Evolutionary conservation across 2,797 vertebrate genomes (phyloP).

Genomic region (Saguinus oedipus): DNA sequence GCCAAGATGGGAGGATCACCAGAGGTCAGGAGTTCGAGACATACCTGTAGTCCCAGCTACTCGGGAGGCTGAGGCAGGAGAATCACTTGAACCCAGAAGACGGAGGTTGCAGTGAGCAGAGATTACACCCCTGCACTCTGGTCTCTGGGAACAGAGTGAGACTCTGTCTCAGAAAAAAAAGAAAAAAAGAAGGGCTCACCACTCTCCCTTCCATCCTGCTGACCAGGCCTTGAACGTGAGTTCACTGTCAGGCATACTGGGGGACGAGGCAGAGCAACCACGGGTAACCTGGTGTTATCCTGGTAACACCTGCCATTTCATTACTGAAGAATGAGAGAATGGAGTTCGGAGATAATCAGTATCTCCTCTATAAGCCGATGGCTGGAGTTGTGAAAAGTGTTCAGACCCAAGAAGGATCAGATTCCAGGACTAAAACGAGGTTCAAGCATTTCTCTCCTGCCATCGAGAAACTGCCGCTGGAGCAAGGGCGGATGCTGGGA

Average conservation of each 20-base stretch:
- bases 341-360: neutral
- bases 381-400: neutral
- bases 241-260: neutral
- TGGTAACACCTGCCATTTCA: neutral
- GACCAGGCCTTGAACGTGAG: neutral
- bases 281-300: no score
- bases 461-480: neutral
- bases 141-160: neutral
- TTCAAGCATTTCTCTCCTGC: neutral
- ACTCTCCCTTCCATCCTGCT: neutral
- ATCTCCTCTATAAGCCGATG: neutral
- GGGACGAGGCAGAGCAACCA: neutral
- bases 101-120: neutral
- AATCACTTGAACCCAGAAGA: neutral
- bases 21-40: no score
- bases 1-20: no score
- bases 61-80: neutral
- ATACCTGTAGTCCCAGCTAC: neutral
- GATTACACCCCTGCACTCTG: neutral
- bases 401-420: neutral
- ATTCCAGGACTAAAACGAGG: neutral
- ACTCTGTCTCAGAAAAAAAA: neutral
- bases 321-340: neutral
- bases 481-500: neutral
- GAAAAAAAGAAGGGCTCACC: neutral